phyloP scores from a whole-genome alignment of 2,888 invertebrate genomes.

The Lamellibrachia columna region DNA sequence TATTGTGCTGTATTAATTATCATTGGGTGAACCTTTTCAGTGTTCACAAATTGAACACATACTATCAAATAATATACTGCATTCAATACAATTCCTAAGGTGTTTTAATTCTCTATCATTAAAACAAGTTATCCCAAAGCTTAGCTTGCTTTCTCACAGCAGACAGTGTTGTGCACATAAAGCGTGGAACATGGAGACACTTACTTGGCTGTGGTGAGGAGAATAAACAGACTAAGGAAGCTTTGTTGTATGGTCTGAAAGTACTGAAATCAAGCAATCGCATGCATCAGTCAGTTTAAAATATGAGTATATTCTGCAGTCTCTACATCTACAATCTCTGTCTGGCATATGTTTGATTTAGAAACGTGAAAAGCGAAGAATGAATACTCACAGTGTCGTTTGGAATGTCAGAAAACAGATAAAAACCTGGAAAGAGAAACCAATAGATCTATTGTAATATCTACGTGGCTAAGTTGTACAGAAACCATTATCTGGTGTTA shows the following conservation, averaged over 20 bases:
- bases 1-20: too few species aligned
- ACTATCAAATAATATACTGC: too few species aligned
- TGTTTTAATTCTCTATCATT: too few species aligned
- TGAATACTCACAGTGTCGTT: constrained; percentile 71
- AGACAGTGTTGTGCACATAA: too few species aligned
- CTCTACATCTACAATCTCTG: too few species aligned
- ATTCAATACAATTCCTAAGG: too few species aligned
- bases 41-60: too few species aligned
- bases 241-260: constrained; percentile 82
- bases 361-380: too few species aligned
- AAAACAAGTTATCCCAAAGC: too few species aligned
- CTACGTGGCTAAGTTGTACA: neutral
- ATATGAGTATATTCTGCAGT: constrained; percentile 8
- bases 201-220: constrained; percentile 91
- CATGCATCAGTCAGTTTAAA: constrained; percentile 22
- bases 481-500: neutral
- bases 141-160: too few species aligned
- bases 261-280: constrained; percentile 67
- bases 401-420: constrained; percentile 79
- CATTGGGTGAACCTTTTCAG: too few species aligned
- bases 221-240: constrained; percentile 87
- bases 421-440: constrained; percentile 71
- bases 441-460: neutral
- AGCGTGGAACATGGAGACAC: constrained; percentile 58
- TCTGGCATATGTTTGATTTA: too few species aligned